Percentiles rank a stretch among this genome's conserved stretches.
Evolutionary conservation across 1,140 invertebrate species (phyloP).

Genomic region (Drosophila kikkawai): DNA sequence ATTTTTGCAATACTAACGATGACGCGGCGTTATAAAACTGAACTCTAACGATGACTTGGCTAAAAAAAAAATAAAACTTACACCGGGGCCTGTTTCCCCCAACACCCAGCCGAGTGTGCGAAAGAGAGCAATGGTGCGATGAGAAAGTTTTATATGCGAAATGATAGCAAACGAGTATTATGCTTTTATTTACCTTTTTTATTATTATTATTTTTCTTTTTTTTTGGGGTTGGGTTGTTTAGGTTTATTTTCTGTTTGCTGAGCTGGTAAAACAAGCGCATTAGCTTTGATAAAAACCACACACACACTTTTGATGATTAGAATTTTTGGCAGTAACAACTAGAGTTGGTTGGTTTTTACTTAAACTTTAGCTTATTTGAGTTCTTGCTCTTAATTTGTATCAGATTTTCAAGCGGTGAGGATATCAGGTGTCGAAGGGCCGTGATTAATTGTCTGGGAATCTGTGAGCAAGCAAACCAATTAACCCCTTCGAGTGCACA

Average conservation of each 20-base stretch:
- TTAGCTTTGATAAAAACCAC: constrained; percentile 25
- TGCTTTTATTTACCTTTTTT: constrained; percentile 39
- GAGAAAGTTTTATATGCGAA: constrained; percentile 55
- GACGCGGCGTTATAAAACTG: constrained; percentile 59
- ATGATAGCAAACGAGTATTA: constrained; percentile 28
- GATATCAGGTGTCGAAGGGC: constrained; percentile 25
- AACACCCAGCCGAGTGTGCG: constrained; percentile 17
- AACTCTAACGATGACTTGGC: constrained; percentile 75
- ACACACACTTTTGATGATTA: background rate
- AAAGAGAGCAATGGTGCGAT: constrained; percentile 18
- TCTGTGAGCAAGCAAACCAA: constrained; percentile 32
- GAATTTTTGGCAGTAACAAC: constrained; percentile 17
- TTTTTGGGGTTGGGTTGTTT: background rate
- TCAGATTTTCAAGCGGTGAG: constrained; percentile 24
- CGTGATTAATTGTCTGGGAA: constrained; percentile 47
- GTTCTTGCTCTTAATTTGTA: constrained; percentile 30
- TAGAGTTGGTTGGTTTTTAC: constrained; percentile 2
- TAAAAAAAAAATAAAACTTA: constrained; percentile 60
- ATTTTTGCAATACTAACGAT: constrained; percentile 69
- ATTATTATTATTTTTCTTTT: constrained; percentile 2
- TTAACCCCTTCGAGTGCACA: constrained; percentile 30
- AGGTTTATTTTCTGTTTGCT: background rate
- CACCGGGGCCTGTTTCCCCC: constrained; percentile 50
- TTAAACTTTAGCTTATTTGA: constrained; percentile 6
- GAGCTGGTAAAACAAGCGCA: constrained; percentile 16